Conservation (phyloP, 2,888 invertebrate genomes). For the Dynastes maya region DNA sequence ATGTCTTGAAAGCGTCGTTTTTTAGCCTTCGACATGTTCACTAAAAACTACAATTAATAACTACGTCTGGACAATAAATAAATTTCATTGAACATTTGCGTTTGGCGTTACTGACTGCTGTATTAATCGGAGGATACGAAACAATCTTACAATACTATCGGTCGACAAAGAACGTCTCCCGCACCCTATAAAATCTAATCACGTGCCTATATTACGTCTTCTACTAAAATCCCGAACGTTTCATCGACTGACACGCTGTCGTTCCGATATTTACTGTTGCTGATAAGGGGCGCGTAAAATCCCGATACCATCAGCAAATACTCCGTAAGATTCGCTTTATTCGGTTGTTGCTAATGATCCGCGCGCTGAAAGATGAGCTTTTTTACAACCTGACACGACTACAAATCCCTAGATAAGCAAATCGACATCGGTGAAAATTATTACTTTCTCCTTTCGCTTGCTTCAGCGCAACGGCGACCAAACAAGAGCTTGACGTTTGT, state of each 20-base stretch:
- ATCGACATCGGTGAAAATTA: constrained; percentile 39
- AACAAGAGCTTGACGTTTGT: constrained; percentile 14
- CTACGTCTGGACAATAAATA: no score
- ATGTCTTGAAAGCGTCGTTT: no score
- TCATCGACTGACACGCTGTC: constrained; percentile 40
- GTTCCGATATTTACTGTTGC: constrained; percentile 40
- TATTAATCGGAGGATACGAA: neutral
- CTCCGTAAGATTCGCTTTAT: constrained; percentile 32
- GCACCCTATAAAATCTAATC: constrained; percentile 38
- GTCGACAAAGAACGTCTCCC: neutral
- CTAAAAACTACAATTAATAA: no score
- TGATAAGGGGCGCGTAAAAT: constrained; percentile 40
- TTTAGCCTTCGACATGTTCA: no score
- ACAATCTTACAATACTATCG: neutral
- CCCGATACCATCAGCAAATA: constrained; percentile 40
- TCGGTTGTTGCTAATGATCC: constrained; percentile 32
- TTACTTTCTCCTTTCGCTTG: constrained; percentile 29
- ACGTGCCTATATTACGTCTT: constrained; percentile 19
- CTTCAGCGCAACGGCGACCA: neutral
- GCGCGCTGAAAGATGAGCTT: constrained; percentile 34
- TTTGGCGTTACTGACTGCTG: no score
- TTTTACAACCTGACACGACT: constrained; percentile 33
- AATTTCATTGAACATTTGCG: no score
- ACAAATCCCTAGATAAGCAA: constrained; percentile 43
- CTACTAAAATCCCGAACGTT: constrained; percentile 19